Base-by-base conservation (phyloP, 2,113 vertebrate species). In the Actenoides hombroni region DNA sequence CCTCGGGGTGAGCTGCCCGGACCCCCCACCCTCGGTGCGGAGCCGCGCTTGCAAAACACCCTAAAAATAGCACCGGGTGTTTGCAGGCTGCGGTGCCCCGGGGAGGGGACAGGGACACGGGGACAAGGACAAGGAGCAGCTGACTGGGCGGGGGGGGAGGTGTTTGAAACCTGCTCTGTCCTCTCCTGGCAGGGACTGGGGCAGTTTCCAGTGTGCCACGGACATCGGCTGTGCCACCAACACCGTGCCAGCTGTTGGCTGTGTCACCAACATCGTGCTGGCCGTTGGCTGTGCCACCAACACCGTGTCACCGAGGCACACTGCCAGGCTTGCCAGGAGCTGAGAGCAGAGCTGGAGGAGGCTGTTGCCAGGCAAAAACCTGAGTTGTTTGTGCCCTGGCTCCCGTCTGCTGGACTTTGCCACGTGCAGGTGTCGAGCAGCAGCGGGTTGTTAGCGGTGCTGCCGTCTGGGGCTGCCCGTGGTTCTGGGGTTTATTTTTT, bases 291-390 rank as follows among this genome's bases (percentile, higher is more conserved):
- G 46, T 13, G 61, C 13, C 1, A 4, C 16, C 57, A 60, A 9
- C 20, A 15, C 35, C 35, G n/a, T 37, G 21, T n/a, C 59, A 57
- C 49, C 49, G 56, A 46, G 46, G 19, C 29, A 35, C 16, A 8
- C 69, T 44, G 71, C 11, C 11, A 31, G 20, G 18, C 20, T 20
- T 21, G 23, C 11, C 29, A 56, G 54, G 65, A 51, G 88, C 48
- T 23, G 3, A 44, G 76, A 13, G 9, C 3, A 0, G 75, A 54
- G 85, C 77, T 6, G 14, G 53, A 46, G 87, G 85, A 88, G 79
- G 81, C 71, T 92, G 97, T 94, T 96, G 82, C 96, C 83, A 64
- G 91, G 94, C 87, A 65, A 88, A 88, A 91, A 15, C 29, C 60
- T 0, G 70, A 94, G 84, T 53, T 97, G 94, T 95, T 97, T 94